A percentile compares a stretch with the other conserved stretches of the same genome.
These are phyloP conservation scores for Tinea semifulvella DNA, from an alignment of 2,888 invertebrate genomes.

Conservation along the genomic window DNA sequence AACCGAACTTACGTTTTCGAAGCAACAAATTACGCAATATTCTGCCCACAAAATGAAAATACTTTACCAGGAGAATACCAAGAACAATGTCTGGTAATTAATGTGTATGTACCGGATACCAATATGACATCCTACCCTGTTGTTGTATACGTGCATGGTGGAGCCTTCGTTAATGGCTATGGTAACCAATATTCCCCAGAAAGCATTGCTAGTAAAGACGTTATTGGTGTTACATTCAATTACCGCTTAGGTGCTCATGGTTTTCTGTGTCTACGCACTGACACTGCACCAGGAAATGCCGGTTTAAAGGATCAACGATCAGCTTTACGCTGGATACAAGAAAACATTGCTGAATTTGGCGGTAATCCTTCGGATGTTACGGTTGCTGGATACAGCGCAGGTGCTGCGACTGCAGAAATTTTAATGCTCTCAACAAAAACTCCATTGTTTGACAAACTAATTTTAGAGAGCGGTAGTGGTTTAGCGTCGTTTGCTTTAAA, in stretches of 20 bases:
- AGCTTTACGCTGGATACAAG: constrained; percentile 13
- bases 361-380: constrained; percentile 14
- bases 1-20: not conserved
- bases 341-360: constrained; percentile 12
- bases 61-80: not conserved
- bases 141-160: constrained; percentile 11
- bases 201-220: not conserved
- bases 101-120: constrained; percentile 12
- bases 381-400: constrained; percentile 12
- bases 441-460: constrained; percentile 7
- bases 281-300: constrained; percentile 13
- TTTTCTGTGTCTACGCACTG: constrained; percentile 13
- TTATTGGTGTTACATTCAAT: constrained; percentile 13
- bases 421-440: not conserved
- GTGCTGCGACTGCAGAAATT: constrained; percentile 9
- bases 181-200: not conserved
- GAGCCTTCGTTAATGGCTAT: not conserved
- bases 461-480: constrained; percentile 8
- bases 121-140: not conserved
- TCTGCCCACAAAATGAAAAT: constrained; percentile 9
- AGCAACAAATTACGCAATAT: constrained; percentile 3
- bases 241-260: constrained; percentile 13
- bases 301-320: constrained; percentile 14
- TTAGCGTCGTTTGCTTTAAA: not conserved
- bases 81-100: constrained; percentile 13